phyloP scores from a whole-genome alignment of 2,113 vertebrate genomes.

The Corvus cornix region DNA sequence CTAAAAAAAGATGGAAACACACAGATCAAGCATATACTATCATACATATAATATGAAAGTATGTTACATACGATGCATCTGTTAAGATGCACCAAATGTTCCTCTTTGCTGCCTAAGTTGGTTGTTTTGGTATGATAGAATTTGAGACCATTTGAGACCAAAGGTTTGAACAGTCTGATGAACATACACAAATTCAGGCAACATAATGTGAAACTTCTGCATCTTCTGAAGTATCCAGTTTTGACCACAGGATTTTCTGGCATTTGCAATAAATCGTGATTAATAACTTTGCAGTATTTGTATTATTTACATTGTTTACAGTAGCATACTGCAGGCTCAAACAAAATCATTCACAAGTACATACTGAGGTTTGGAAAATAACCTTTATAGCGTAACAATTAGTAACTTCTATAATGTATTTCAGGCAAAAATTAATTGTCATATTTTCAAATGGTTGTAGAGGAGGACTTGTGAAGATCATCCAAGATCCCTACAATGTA shows the following conservation, averaged over 20 bases:
- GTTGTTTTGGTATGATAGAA: background rate
- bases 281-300: background rate
- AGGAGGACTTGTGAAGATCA: background rate
- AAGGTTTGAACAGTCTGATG: background rate
- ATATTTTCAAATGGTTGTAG: background rate
- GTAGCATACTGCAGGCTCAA: background rate
- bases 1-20: background rate
- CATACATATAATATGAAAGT: background rate
- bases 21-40: background rate
- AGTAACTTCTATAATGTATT: background rate
- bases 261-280: background rate
- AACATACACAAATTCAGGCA: background rate
- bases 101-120: background rate
- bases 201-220: background rate
- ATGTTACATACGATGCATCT: accelerated
- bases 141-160: background rate
- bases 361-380: background rate
- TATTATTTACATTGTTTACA: background rate
- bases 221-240: background rate
- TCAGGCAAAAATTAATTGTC: background rate
- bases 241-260: background rate
- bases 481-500: background rate
- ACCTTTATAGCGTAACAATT: background rate
- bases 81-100: background rate
- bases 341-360: background rate